Percentiles rank a stretch among this genome's conserved stretches.
These are phyloP conservation scores for Glaucomys volans DNA, from an alignment of 2,113 vertebrate genomes.

Conservation along the genomic window DNA sequence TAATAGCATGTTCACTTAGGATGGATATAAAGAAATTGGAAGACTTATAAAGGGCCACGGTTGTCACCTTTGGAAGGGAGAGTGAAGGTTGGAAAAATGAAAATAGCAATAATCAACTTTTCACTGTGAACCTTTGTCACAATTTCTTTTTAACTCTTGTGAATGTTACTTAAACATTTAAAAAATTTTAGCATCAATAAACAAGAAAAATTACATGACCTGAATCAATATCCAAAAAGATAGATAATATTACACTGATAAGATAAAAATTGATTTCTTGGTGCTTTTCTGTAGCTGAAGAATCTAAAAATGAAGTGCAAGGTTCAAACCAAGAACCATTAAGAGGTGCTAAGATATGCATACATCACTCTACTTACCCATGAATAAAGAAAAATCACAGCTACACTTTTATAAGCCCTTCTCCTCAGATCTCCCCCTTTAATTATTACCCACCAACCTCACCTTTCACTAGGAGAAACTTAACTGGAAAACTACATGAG, in stretches of 20 bases:
- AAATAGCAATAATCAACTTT: neutral
- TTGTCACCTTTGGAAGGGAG: neutral
- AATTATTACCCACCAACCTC: neutral
- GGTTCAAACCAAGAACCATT: neutral
- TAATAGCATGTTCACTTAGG: neutral
- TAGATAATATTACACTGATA: neutral
- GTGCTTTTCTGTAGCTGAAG: neutral
- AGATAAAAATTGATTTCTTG: constrained; percentile 28
- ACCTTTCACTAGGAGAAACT: neutral
- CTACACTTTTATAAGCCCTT: neutral
- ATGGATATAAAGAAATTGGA: neutral
- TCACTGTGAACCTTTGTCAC: neutral
- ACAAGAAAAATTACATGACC: neutral
- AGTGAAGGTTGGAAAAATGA: neutral
- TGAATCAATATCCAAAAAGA: constrained; percentile 20
- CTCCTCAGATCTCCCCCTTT: neutral
- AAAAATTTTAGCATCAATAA: constrained; percentile 1
- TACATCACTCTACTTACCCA: neutral
- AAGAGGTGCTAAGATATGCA: neutral
- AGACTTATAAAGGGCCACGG: neutral
- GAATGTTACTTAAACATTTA: neutral
- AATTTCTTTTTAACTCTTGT: neutral
- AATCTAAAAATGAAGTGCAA: neutral
- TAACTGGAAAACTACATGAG: neutral
- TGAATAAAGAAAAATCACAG: neutral